phyloP scores from a whole-genome alignment of 2,888 invertebrate genomes.

The Drosophila basisetae region DNA sequence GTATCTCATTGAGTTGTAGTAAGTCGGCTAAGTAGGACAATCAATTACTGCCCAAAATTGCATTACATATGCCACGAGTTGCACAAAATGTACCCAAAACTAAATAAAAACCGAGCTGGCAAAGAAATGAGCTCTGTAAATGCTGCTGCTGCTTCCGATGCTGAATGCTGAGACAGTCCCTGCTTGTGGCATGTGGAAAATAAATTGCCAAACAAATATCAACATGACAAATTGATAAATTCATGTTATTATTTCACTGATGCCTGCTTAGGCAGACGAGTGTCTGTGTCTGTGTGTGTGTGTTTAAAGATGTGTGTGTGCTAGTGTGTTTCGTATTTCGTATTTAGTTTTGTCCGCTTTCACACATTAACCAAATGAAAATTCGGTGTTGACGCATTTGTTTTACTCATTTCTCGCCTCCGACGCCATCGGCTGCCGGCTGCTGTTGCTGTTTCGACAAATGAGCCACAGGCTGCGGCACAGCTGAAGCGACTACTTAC shows the following conservation, averaged over 20 bases:
- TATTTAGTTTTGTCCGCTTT: slow-evolving; percentile 64
- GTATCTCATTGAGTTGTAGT: slow-evolving; percentile 41
- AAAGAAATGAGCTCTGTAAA: slow-evolving; percentile 20
- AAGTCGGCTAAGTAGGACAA: slow-evolving; percentile 66
- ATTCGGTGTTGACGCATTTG: slow-evolving; percentile 82
- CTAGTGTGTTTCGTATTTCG: slow-evolving; percentile 40
- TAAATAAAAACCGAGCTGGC: slow-evolving; percentile 51
- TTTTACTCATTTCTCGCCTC: slow-evolving; percentile 66
- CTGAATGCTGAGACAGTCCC: background rate
- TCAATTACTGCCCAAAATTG: slow-evolving; percentile 77
- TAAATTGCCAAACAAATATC: slow-evolving; percentile 81
- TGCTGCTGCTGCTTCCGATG: slow-evolving; percentile 16
- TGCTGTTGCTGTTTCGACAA: slow-evolving; percentile 57
- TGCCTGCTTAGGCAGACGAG: slow-evolving; percentile 51
- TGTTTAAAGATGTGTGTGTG: slow-evolving; percentile 4
- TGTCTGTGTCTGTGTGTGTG: slow-evolving; percentile 8
- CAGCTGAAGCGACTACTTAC: slow-evolving; percentile 67
- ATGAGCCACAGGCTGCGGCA: slow-evolving; percentile 69
- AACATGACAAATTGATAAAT: slow-evolving; percentile 83
- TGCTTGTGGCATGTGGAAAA: slow-evolving; percentile 70
- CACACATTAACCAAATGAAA: slow-evolving; percentile 82
- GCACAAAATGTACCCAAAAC: slow-evolving; percentile 59
- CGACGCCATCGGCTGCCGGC: slow-evolving; percentile 6
- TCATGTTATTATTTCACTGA: slow-evolving; percentile 79
- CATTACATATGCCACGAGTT: slow-evolving; percentile 47